Percentiles rank a stretch among this genome's conserved stretches.
Evolutionary conservation across 2,888 invertebrate species (phyloP).

Genomic region (Diploptera punctata): DNA sequence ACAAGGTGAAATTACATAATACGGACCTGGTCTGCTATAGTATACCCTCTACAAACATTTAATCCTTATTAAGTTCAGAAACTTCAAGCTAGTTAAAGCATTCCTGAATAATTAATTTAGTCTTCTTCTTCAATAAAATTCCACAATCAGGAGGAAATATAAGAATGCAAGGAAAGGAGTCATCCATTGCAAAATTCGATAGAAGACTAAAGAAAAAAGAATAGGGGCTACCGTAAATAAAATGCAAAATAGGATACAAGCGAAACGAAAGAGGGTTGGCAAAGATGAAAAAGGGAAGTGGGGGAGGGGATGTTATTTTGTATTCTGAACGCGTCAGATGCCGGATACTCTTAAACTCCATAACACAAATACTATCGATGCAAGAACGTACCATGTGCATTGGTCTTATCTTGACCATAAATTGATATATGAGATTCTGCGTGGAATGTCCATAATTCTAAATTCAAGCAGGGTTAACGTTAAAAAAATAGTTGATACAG

Average conservation of each 20-base stretch:
- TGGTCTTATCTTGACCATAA: background rate
- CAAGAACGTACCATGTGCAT: background rate
- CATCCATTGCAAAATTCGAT: slow-evolving; percentile 7
- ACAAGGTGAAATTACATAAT: too few relatives aligned
- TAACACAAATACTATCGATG: slow-evolving; percentile 13
- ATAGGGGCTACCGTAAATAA: slow-evolving; percentile 34
- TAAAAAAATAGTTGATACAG: too few relatives aligned
- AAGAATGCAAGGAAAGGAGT: slow-evolving; percentile 2
- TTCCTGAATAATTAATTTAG: too few relatives aligned
- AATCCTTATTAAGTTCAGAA: too few relatives aligned
- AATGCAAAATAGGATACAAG: slow-evolving; percentile 34
- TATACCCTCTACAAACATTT: too few relatives aligned
- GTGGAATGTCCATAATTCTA: too few relatives aligned
- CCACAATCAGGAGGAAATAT: background rate
- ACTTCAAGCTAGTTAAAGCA: too few relatives aligned
- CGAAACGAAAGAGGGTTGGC: slow-evolving; percentile 27
- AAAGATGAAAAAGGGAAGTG: slow-evolving; percentile 25
- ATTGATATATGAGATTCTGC: too few relatives aligned
- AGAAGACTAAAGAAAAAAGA: slow-evolving; percentile 32
- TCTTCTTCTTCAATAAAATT: too few relatives aligned
- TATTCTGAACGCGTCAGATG: slow-evolving; percentile 37
- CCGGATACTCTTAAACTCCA: slow-evolving; percentile 32
- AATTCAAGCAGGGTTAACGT: too few relatives aligned
- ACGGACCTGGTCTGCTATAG: too few relatives aligned
- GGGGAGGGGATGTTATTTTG: slow-evolving; percentile 33